A percentile compares a stretch with the other conserved stretches of the same genome.
Conservation (phyloP, 2,113 vertebrate genomes). For the Daphoenositta chrysoptera region DNA sequence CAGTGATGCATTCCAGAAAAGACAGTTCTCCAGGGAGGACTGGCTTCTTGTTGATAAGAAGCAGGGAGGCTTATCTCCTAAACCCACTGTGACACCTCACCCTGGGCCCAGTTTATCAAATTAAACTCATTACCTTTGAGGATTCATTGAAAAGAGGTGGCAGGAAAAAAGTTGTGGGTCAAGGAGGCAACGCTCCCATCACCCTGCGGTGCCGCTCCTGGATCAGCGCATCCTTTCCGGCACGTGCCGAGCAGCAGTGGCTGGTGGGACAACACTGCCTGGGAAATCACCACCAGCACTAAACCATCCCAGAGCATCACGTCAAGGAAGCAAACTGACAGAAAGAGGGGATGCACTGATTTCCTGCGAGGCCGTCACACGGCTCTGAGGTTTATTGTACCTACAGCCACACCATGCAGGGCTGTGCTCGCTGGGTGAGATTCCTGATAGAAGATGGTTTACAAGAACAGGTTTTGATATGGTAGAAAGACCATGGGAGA, state of each 20-base stretch:
- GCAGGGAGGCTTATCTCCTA: background rate
- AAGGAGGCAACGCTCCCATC: background rate
- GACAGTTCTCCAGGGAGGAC: background rate
- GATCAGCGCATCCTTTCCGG: accelerated
- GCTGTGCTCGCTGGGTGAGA: accelerated
- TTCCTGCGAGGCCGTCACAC: accelerated
- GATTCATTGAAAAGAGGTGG: background rate
- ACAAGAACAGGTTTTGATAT: background rate
- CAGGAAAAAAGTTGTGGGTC: background rate
- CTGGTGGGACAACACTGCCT: background rate
- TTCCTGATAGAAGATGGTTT: background rate
- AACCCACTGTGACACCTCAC: background rate
- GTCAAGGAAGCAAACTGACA: background rate
- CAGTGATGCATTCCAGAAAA: background rate
- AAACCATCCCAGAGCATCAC: background rate
- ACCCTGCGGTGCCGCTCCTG: accelerated
- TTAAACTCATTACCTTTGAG: background rate
- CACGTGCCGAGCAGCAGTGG: accelerated
- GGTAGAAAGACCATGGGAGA: background rate
- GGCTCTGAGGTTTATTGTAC: background rate
- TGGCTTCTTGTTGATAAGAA: background rate
- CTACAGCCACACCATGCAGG: accelerated
- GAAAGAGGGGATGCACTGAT: background rate
- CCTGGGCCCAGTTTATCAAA: background rate
- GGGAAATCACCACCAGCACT: background rate